Percentiles rank a stretch among this genome's conserved stretches.
These are phyloP conservation scores for Alligator sinensis DNA, from an alignment of 2,113 vertebrate species.

Conservation along the genomic window DNA sequence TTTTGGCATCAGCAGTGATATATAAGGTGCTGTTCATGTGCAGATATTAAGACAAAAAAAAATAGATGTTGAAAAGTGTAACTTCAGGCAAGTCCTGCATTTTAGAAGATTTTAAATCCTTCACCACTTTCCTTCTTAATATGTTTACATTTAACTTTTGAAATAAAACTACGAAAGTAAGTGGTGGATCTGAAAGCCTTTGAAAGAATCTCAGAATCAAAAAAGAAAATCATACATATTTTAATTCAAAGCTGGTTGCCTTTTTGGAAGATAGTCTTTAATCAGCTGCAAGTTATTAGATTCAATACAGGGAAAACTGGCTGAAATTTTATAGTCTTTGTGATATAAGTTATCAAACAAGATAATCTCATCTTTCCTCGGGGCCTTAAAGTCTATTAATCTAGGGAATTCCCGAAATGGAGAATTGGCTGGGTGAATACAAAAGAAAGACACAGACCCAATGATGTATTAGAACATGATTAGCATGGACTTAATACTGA, in stretches of 20 bases:
- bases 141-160: background rate
- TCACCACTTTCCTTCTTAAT: no score
- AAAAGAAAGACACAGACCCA: background rate
- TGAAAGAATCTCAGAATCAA: background rate
- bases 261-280: background rate
- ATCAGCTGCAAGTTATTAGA: background rate
- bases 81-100: no score
- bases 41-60: background rate
- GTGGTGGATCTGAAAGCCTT: background rate
- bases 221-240: background rate
- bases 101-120: no score
- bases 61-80: background rate
- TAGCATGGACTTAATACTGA: background rate
- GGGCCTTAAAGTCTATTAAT: background rate
- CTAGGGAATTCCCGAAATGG: background rate
- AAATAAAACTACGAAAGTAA: background rate
- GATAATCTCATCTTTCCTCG: background rate
- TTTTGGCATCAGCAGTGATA: background rate
- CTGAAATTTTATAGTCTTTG: no score
- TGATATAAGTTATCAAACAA: background rate
- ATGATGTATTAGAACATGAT: background rate
- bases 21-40: background rate
- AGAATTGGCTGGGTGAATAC: background rate
- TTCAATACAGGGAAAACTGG: background rate
- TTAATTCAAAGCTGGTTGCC: background rate